These are phyloP conservation scores for Hippocampus kuda DNA, from an alignment of 2,797 vertebrate species.

Conservation along the genomic window DNA sequence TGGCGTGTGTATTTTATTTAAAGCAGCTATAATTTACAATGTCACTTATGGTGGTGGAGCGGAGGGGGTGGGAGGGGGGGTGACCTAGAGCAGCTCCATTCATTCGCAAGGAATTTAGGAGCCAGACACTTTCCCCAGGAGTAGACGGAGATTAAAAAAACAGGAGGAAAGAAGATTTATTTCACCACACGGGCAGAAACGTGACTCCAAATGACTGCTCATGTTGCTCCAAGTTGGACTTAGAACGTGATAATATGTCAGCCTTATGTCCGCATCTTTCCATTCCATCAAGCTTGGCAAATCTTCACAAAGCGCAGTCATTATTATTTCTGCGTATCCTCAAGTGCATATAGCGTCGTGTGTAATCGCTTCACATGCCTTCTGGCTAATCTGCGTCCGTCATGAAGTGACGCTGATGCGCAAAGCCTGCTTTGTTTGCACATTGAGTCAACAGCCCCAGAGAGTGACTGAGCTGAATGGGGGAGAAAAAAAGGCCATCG, in stretches of 20 bases:
- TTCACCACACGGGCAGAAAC: slow-evolving; percentile 3
- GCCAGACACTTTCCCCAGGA: slow-evolving; percentile 1
- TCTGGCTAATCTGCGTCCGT: background rate
- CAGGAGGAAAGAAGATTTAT: slow-evolving; percentile 5
- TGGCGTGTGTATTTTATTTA: slow-evolving; percentile 2
- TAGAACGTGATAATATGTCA: background rate
- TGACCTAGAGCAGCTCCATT: background rate
- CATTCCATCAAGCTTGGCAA: slow-evolving; percentile 14
- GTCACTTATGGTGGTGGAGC: background rate
- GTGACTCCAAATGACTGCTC: slow-evolving; percentile 6
- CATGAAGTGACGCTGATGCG: slow-evolving; percentile 3
- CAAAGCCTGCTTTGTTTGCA: slow-evolving; percentile 3
- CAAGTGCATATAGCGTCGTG: background rate
- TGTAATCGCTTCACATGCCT: background rate
- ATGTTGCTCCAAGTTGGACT: slow-evolving; percentile 1
- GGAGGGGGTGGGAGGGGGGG: too few species aligned
- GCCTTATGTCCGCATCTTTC: slow-evolving; percentile 3
- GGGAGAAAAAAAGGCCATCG: background rate
- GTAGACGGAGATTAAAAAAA: background rate
- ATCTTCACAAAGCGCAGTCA: background rate
- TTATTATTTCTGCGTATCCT: slow-evolving; percentile 4
- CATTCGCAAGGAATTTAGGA: background rate
- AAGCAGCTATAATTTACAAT: slow-evolving; percentile 1
- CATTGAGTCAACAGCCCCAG: background rate
- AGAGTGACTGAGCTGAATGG: background rate